Percentiles rank a stretch among this genome's conserved stretches.
Evolutionary conservation across 2,797 vertebrate species (phyloP).

Genomic region (Spheniscus humboldti): DNA sequence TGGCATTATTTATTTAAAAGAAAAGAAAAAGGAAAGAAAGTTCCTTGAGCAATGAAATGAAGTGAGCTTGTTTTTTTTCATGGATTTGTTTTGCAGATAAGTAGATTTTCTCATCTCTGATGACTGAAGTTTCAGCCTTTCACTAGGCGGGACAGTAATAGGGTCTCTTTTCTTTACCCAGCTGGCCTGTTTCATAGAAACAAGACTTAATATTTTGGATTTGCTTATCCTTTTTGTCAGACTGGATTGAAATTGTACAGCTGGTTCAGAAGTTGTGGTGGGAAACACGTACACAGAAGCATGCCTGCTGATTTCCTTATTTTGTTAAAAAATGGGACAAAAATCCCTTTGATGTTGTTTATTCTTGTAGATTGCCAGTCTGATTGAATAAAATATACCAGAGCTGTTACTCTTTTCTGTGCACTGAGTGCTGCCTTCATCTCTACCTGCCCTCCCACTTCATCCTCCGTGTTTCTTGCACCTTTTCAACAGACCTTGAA

Average conservation of each 20-base stretch:
- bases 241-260: background rate
- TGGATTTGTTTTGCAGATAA: background rate
- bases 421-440: background rate
- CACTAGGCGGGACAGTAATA: background rate
- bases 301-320: background rate
- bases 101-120: background rate
- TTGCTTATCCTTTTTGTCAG: background rate
- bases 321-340: background rate
- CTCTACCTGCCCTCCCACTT: background rate
- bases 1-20: background rate
- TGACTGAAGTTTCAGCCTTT: background rate
- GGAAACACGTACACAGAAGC: background rate
- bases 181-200: background rate
- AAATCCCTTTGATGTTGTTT: conserved; percentile 4
- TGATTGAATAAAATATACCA: background rate
- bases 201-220: conserved; percentile 5
- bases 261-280: background rate
- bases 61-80: background rate
- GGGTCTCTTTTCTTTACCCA: background rate
- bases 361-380: background rate
- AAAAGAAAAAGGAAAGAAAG: background rate
- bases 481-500: background rate
- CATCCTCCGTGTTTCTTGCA: background rate
- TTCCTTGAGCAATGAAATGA: background rate
- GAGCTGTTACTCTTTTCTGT: background rate